phyloP scores from a whole-genome alignment of 2,797 vertebrate genomes.

The Melanotaenia trifasciata region DNA sequence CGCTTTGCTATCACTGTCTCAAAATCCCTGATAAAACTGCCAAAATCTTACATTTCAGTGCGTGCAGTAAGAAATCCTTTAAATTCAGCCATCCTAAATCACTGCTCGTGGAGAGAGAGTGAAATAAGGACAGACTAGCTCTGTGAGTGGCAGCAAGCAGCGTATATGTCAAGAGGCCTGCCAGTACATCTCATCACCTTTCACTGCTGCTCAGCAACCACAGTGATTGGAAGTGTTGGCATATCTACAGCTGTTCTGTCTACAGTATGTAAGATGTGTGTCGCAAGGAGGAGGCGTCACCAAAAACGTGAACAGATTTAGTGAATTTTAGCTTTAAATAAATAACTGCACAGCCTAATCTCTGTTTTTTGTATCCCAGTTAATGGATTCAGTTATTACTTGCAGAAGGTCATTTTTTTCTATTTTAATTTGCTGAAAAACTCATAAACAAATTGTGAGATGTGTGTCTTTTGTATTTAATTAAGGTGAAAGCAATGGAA shows the following conservation, averaged over 20 bases:
- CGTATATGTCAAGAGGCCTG: constrained; percentile 17
- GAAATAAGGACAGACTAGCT: constrained; percentile 1
- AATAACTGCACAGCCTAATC: background rate
- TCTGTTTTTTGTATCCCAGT: background rate
- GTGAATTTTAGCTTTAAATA: constrained; percentile 3
- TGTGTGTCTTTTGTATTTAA: background rate
- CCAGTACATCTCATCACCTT: constrained; percentile 33
- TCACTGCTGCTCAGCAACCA: constrained; percentile 20
- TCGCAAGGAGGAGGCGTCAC: background rate
- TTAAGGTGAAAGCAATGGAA: background rate
- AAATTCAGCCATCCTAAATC: background rate
- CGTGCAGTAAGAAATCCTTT: background rate
- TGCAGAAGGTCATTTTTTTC: background rate
- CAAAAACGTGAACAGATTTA: background rate
- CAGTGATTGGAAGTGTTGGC: constrained; percentile 4
- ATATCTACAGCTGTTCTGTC: constrained; percentile 7
- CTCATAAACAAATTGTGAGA: background rate
- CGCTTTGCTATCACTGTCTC: background rate
- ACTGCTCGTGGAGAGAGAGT: constrained; percentile 1
- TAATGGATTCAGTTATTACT: background rate
- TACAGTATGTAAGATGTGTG: constrained; percentile 1
- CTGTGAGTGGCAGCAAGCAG: constrained; percentile 12
- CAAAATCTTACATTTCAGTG: too few species aligned
- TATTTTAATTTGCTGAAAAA: background rate
- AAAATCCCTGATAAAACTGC: background rate